Evolutionary conservation across 2,888 invertebrate species (phyloP), one percentile per base, ranked within the genome.

Genomic region (Arrhopalites spinosus): DNA sequence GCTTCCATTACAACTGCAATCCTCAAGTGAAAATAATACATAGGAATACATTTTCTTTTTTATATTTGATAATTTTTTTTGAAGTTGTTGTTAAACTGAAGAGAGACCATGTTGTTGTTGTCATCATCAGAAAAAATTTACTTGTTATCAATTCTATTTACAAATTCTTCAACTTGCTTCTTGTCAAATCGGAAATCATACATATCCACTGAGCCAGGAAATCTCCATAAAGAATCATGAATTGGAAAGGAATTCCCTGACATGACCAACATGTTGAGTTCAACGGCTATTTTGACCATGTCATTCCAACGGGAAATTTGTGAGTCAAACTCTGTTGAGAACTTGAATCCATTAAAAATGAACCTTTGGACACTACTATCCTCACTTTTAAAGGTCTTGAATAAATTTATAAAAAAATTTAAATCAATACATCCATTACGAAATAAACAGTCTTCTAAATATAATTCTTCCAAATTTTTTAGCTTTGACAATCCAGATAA

Each of bases 361-460:
- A 75, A 75, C 20, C 75, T 25, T 23, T 59, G 69, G 17, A 75
- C 47, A 50, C 61, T 50, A 64, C 68, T 69, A 15, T 70, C 63
- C 2, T 59, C 63, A n/a, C 45, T 50, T 43, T n/a, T 69, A 61
- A 75, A 64, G 2, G 59, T 50, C 2, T 29, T 45, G 30, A 61
- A 61, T 27, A 75, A 63, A 1, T 75, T 56, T 15, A 43, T 5
- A 5, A 75, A 61, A 7, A 70, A 20, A n/a, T 43, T 20, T n/a
- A 75, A 15, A 45, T 47, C 36, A 25, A 43, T n/a, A 23, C 70
- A n/a, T 30, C 56, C 47, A 30, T 75, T 69, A 1, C 63, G 69
- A 23, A 70, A 75, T 25, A 75, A 17, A 45, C 75, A 75, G 36
- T 75, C 69, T 45, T 61, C 69, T n/a, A 75, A 23, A 70, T 70